A percentile compares a stretch with the other conserved stretches of the same genome.
Evolutionary conservation across 1,140 invertebrate species (phyloP).

Genomic region (Drosophila varians): DNA sequence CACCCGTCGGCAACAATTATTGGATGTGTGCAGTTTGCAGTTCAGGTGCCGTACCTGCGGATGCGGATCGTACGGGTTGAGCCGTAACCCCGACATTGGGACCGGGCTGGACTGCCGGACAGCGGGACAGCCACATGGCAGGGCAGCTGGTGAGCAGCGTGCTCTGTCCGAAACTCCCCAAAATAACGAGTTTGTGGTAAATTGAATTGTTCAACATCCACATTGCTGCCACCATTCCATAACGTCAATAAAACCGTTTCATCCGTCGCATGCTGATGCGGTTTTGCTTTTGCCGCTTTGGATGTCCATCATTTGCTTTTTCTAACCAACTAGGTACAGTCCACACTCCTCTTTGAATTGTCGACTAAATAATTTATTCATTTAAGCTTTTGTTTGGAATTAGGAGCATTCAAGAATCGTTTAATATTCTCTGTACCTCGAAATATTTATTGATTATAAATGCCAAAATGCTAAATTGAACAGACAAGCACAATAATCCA

Average conservation of each 20-base stretch:
- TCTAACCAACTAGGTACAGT: background rate
- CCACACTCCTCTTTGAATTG: background rate
- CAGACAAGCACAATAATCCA: background rate
- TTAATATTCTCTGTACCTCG: no score
- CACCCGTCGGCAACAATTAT: constrained; percentile 54
- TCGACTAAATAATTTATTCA: no score
- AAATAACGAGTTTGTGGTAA: constrained; percentile 64
- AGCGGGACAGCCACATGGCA: constrained; percentile 3
- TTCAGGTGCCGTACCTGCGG: constrained; percentile 20
- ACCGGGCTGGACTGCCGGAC: constrained; percentile 1
- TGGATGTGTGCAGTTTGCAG: constrained; percentile 38
- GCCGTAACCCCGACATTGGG: background rate
- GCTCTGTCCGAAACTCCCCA: constrained; percentile 15
- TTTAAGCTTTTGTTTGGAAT: no score
- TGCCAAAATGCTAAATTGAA: background rate
- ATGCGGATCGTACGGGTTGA: background rate
- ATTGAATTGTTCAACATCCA: constrained; percentile 58
- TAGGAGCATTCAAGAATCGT: no score
- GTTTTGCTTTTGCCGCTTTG: constrained; percentile 20
- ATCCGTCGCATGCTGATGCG: constrained; percentile 30
- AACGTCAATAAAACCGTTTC: constrained; percentile 32
- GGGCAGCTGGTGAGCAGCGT: background rate
- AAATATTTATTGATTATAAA: background rate
- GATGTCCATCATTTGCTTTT: background rate
- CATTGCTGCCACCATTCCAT: constrained; percentile 13